Percentiles rank a stretch among this genome's conserved stretches.
Conservation (phyloP, 2,113 vertebrate genomes). For the Ginglymostoma cirratum region DNA sequence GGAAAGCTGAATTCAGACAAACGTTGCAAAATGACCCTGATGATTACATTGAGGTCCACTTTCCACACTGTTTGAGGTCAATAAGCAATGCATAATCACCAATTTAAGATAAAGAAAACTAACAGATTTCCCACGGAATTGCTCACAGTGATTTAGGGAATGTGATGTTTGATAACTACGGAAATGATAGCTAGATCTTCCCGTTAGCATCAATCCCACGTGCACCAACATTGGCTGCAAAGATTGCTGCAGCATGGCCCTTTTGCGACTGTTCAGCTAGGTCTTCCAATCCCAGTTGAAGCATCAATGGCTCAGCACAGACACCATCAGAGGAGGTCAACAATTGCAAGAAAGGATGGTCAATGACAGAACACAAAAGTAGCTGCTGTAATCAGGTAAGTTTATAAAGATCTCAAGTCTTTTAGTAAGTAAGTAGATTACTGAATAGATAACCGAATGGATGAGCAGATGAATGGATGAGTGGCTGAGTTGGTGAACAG, state of each 20-base stretch:
- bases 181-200: not conserved
- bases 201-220: no score
- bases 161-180: not conserved
- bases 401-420: no score
- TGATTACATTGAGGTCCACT: not conserved
- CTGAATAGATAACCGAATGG: no score
- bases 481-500: no score
- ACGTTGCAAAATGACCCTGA: not conserved
- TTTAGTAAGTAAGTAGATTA: no score
- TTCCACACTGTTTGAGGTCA: not conserved
- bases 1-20: not conserved
- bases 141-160: not conserved
- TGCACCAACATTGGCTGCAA: not conserved
- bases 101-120: not conserved
- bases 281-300: no score
- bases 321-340: no score
- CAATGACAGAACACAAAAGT: no score
- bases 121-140: not conserved
- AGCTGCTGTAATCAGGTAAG: no score
- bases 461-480: no score
- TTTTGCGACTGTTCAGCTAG: not conserved
- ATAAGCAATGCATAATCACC: not conserved
- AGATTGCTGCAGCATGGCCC: not conserved
- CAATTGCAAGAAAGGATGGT: no score
- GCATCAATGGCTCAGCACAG: no score